phyloP scores from a whole-genome alignment of 2,113 vertebrate species.

The Sylvietta virens region DNA sequence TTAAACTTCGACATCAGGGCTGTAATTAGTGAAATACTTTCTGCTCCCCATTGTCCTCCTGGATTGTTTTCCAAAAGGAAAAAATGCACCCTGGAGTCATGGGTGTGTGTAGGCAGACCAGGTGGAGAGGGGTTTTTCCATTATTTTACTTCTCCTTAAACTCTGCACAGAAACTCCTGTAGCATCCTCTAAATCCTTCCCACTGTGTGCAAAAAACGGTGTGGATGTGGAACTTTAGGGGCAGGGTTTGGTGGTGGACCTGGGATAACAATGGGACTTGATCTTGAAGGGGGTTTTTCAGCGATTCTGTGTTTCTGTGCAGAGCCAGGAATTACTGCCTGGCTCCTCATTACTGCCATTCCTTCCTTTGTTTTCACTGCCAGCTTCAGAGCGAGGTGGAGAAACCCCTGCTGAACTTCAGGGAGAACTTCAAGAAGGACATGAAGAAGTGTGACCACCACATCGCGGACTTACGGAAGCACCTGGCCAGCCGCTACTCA shows the following conservation, averaged over 20 bases:
- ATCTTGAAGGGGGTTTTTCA: background rate
- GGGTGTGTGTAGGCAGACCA: background rate
- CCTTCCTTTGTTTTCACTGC: background rate
- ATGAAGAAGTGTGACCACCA: constrained; percentile 98
- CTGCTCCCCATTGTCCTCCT: constrained; percentile 4
- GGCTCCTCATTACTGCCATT: background rate
- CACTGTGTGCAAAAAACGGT: rapidly evolving
- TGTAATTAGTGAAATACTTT: constrained; percentile 48
- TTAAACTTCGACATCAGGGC: constrained; percentile 5
- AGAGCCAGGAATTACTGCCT: background rate
- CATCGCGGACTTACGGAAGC: constrained; percentile 90
- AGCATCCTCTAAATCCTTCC: background rate
- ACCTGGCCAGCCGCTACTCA: constrained; percentile 85
- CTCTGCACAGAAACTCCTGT: background rate
- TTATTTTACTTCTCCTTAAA: background rate
- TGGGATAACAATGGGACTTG: background rate
- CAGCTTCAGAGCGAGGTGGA: constrained; percentile 98
- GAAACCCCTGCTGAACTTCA: constrained; percentile 89
- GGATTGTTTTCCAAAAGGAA: background rate
- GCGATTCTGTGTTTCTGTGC: background rate
- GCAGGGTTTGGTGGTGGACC: background rate
- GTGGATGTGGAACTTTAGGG: background rate
- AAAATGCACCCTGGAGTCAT: background rate
- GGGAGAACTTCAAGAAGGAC: constrained; percentile 99
- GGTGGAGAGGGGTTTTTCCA: background rate